Conservation (phyloP, 2,797 vertebrate genomes). For the Balearica regulorum region DNA sequence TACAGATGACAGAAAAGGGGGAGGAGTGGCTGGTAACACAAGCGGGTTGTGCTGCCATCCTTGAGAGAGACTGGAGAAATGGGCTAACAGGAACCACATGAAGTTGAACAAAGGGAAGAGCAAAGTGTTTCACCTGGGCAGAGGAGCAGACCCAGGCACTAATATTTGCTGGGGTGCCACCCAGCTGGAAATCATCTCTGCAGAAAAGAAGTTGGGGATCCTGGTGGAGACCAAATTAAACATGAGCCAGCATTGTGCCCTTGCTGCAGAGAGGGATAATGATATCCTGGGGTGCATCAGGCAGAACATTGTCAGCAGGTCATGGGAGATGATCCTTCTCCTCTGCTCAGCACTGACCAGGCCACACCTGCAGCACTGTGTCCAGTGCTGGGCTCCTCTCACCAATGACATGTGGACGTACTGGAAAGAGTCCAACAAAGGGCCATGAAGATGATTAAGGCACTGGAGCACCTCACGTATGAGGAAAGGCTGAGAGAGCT, state of each 20-base stretch:
- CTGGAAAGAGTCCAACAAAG: not conserved
- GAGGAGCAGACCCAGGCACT: not conserved
- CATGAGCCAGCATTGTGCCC: not conserved
- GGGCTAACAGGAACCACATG: not conserved
- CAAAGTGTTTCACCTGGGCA: not conserved
- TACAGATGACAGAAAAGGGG: not conserved
- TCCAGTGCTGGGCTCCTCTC: not conserved
- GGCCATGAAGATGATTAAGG: not conserved
- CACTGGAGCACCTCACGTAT: not conserved
- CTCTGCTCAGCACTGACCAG: not conserved
- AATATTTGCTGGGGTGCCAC: no score
- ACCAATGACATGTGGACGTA: fast-evolving
- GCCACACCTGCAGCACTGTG: not conserved
- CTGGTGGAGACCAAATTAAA: not conserved
- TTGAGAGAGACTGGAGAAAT: not conserved
- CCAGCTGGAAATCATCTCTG: not conserved
- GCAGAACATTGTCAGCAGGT: not conserved
- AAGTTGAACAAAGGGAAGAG: not conserved
- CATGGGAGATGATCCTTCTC: not conserved
- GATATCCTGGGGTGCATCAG: not conserved
- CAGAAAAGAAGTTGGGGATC: not conserved
- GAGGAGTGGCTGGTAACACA: not conserved
- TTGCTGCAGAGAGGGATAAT: no score
- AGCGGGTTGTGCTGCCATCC: not conserved
- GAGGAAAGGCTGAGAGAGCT: not conserved